phyloP scores from a whole-genome alignment of 2,797 vertebrate genomes.

The Lerista edwardsae region DNA sequence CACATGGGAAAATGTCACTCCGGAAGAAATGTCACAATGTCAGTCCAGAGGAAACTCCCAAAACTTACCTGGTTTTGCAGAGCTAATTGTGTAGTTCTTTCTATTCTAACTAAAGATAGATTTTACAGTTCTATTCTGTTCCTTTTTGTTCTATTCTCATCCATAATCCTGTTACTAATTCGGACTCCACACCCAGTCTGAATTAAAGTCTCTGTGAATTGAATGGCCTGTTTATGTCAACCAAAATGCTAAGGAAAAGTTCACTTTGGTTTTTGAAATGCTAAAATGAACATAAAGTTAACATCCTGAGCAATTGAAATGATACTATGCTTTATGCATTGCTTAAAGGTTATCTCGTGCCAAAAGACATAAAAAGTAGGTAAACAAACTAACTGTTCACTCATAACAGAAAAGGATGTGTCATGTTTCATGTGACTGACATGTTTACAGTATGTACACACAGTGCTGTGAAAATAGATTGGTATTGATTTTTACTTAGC shows the following conservation, averaged over 20 bases:
- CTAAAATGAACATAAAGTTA: slow-evolving; percentile 36
- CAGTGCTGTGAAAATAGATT: slow-evolving; percentile 56
- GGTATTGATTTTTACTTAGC: slow-evolving; percentile 69
- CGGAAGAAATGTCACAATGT: neutral
- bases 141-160: neutral
- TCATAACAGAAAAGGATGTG: slow-evolving; percentile 49
- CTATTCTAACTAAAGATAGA: neutral
- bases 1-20: neutral
- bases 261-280: slow-evolving; percentile 35
- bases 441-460: slow-evolving; percentile 63
- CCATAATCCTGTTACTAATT: slow-evolving; percentile 12
- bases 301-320: slow-evolving; percentile 49
- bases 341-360: slow-evolving; percentile 60
- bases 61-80: neutral
- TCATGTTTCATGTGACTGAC: slow-evolving; percentile 50
- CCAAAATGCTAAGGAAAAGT: slow-evolving; percentile 13
- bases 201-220: slow-evolving; percentile 4
- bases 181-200: neutral
- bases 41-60: too few species aligned
- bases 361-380: slow-evolving; percentile 44
- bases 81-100: neutral
- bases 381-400: slow-evolving; percentile 56
- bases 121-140: neutral
- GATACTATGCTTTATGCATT: slow-evolving; percentile 36
- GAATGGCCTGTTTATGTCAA: slow-evolving; percentile 2